phyloP scores from a whole-genome alignment of 2,113 vertebrate genomes.

The Quiscalus mexicanus region DNA sequence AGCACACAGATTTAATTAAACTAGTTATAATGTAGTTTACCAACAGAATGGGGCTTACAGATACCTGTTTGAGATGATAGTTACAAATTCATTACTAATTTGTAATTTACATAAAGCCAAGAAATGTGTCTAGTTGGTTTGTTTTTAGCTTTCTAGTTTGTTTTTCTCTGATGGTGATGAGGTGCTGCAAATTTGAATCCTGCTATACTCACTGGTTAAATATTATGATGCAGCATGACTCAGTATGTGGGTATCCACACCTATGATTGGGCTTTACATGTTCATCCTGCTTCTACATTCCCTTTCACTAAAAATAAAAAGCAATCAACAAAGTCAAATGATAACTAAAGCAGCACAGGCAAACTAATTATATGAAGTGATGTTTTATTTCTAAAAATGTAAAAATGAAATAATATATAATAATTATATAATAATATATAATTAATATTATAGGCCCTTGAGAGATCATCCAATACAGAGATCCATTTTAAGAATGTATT shows the following conservation, averaged over 20 bases:
- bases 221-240: not conserved
- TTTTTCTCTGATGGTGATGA: not conserved
- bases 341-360: not conserved
- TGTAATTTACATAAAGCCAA: not conserved
- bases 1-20: not conserved
- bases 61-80: not conserved
- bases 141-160: not conserved
- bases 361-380: not conserved
- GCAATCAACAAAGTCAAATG: not conserved
- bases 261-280: not conserved
- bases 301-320: not conserved
- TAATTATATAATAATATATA: not conserved
- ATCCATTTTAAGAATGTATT: not conserved
- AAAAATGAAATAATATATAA: not conserved
- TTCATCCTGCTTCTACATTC: not conserved
- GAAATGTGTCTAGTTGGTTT: not conserved
- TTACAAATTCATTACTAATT: not conserved
- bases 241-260: rapidly evolving
- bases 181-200: not conserved
- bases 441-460: not conserved
- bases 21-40: not conserved
- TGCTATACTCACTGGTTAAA: not conserved
- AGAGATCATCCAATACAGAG: not conserved
- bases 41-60: not conserved
- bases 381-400: not conserved